Base-by-base conservation (phyloP, 1,140 invertebrate genomes). In the Parapsyche elsis region DNA sequence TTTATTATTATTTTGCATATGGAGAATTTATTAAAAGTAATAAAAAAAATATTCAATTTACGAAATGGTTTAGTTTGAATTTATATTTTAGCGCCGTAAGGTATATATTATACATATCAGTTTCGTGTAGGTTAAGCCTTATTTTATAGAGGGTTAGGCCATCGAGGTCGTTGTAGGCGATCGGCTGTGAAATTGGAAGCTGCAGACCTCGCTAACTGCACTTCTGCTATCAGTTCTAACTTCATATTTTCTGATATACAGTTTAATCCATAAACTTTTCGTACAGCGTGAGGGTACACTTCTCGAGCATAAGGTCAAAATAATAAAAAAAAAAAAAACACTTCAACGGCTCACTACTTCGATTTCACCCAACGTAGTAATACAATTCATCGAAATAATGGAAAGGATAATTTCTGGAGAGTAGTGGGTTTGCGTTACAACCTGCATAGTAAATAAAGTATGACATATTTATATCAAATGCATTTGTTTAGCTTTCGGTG, bases 151-250 rank as follows among this genome's bases (percentile, higher is more conserved):
- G 71, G 71, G 38, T 46, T 76, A 19, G 44, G 73, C 46, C 53
- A 76, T 24, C 23, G 46, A 24, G 73, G 73, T 76, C 73, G 73
- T 76, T 76, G 46, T 30, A 45, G 19, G 75, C 81, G 78, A 76
- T 78, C 78, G 53, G 24, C 78, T 71, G 79, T 82, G 81, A 82
- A 82, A 82, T 82, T 80, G 81, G 59, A 80, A 74, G 44, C 61
- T 53, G 45, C 64, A 59, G 49, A 49, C 53, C 75, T 21, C n/a
- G 53, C 70, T 80, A 80, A 46, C 59, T 70, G 64, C 64, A 67
- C 64, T 67, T 14, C 16, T 12, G 49, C 49, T 53, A 53, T 53
- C 49, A 53, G 49, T 53, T 53, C 24, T 10, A 67, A 67, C 64
- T 67, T 67, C 64, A 67, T 67, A 67, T 67, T 67, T 67, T 67